A percentile compares a stretch with the other conserved stretches of the same genome.
Conservation (phyloP, 37 sponge, comb jelly and placozoan species). For the Oscarella lobularis region DNA sequence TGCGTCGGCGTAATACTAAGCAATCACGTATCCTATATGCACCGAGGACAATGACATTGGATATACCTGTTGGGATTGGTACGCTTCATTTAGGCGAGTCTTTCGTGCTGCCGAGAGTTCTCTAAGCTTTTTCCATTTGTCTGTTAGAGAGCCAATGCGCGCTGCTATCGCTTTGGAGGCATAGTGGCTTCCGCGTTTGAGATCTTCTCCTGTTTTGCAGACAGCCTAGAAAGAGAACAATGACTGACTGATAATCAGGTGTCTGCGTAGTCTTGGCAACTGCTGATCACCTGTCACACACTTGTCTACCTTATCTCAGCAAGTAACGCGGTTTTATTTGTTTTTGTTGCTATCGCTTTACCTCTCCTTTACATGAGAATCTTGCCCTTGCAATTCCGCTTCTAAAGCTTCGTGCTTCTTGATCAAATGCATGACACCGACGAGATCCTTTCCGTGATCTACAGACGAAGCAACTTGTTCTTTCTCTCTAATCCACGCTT, state of each 20-base stretch:
- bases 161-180: constrained; percentile 51
- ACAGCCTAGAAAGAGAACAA: too few species aligned
- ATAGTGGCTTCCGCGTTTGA: constrained; percentile 27
- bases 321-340: too few species aligned
- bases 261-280: too few species aligned
- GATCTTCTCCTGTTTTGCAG: too few species aligned
- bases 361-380: too few species aligned
- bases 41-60: too few species aligned
- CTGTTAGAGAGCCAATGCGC: constrained; percentile 41
- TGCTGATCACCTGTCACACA: too few species aligned
- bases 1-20: constrained; percentile 87
- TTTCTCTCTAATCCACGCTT: constrained; percentile 83
- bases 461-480: constrained; percentile 48
- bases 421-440: constrained; percentile 31
- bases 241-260: too few species aligned
- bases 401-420: constrained; percentile 85
- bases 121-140: constrained; percentile 70
- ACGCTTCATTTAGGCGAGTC: constrained; percentile 55
- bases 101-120: constrained; percentile 46
- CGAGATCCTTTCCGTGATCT: constrained; percentile 60
- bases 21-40: too few species aligned
- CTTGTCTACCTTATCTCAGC: too few species aligned
- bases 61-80: constrained; percentile 66
- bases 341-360: too few species aligned
- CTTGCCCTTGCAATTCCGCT: too few species aligned